These are phyloP conservation scores for Brachionus calyciflorus DNA, from an alignment of 1,140 invertebrate genomes.

Conservation along the genomic window DNA sequence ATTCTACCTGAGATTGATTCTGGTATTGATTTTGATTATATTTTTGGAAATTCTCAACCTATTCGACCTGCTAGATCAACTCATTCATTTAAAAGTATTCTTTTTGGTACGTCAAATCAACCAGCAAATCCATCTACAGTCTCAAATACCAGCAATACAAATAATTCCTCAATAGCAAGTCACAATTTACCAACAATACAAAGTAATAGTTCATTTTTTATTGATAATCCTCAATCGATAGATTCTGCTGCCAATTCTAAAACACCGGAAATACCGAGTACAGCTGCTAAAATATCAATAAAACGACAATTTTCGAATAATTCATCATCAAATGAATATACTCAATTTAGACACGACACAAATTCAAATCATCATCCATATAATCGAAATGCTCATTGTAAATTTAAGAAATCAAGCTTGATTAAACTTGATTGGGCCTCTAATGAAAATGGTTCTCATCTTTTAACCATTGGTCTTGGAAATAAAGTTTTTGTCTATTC, in stretches of 20 bases:
- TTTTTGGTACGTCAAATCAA: slow-evolving; percentile 6
- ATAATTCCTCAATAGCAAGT: not conserved
- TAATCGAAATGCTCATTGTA: not conserved
- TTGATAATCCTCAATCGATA: not conserved
- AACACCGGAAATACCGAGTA: slow-evolving; percentile 18
- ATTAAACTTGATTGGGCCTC: slow-evolving; percentile 98
- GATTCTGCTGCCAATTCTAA: not conserved
- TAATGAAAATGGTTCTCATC: slow-evolving; percentile 95
- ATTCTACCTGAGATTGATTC: slow-evolving; percentile 41
- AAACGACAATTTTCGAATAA: slow-evolving; percentile 38
- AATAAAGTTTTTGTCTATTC: slow-evolving; percentile 69
- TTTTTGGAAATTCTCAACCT: slow-evolving; percentile 19
- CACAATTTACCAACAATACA: not conserved
- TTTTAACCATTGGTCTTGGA: slow-evolving; percentile 90
- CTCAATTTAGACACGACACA: not conserved
- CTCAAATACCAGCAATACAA: not conserved
- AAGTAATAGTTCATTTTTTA: slow-evolving; percentile 20
- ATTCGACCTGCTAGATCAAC: slow-evolving; percentile 17
- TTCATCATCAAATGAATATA: not conserved
- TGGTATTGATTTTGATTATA: slow-evolving; percentile 17
- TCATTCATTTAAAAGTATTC: slow-evolving; percentile 39
- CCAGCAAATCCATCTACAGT: not conserved
- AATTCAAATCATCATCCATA: not conserved
- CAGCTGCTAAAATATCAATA: slow-evolving; percentile 36
- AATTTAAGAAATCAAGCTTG: slow-evolving; percentile 51